phyloP scores from a whole-genome alignment of 2,113 vertebrate species.

The Sturnus vulgaris region DNA sequence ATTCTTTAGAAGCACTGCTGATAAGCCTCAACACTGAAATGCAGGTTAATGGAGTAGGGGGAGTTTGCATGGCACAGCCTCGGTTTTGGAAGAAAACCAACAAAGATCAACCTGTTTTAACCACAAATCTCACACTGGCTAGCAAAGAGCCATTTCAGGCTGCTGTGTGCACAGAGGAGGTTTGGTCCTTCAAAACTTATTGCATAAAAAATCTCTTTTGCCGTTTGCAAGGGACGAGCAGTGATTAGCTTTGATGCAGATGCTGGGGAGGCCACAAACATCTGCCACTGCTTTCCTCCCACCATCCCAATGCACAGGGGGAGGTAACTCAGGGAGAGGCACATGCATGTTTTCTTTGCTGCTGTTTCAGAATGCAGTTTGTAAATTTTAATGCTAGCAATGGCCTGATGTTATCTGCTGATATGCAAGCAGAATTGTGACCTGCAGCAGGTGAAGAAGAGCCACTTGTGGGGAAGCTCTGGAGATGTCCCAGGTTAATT shows the following conservation, averaged over 20 bases:
- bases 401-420: not conserved
- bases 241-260: not conserved
- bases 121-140: not conserved
- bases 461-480: not conserved
- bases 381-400: not conserved
- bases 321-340: not conserved
- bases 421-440: not conserved
- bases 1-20: not conserved
- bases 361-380: not conserved
- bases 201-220: not conserved
- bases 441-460: not conserved
- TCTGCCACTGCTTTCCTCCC: not conserved
- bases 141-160: not conserved
- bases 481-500: rapidly evolving
- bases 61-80: not conserved
- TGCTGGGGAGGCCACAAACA: not conserved
- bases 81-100: not conserved
- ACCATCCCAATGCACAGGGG: not conserved
- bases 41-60: not conserved
- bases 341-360: not conserved
- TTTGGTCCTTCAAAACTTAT: not conserved
- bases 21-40: not conserved
- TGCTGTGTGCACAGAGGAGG: not conserved
- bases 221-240: not conserved
- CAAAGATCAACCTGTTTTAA: not conserved